Evolutionary conservation across 35 echinoderm and acorn worm genomes (phyloP), one percentile per base, ranked within the genome.

Genomic region (Heliocidaris erythrogramma): DNA sequence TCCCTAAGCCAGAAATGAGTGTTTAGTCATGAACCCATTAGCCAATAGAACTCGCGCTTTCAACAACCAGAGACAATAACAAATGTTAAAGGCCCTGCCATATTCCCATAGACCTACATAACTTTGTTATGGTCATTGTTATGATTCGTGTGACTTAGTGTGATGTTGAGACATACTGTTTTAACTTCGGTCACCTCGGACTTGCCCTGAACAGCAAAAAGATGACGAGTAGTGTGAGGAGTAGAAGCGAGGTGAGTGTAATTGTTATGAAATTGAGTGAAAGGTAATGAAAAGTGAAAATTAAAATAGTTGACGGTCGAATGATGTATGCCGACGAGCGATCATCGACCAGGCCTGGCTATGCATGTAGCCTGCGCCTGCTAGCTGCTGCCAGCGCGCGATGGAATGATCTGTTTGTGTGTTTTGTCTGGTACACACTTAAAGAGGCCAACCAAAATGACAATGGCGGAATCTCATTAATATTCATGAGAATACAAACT

Each of bases 221-320:
- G 31, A 95, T 95, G 94, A 95, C 86, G 53, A 95, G 90, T 48
- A 95, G 94, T 65, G 42, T 95, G 35, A 90, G 94, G 85, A 95
- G 94, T 95, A 88, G 94, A 61, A 95, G 94, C 60, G 94, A 95
- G 94, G 94, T 95, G 49, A 95, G 94, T 61, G 27, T 95, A 17
- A 29, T 49, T 27, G 27, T 78, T n/a, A 78, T 21, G 3, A 27
- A 17, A 78, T 78, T 21, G 21, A 78, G 27, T 78, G 65, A 78
- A 21, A 78, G 65, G 21, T 18, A 18, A 78, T 7, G 14, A n/a
- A 78, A 78, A 78, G 52, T 78, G 4, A 24, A 78, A 78, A 78
- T 78, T 78, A 4, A 78, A 78, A 78, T 21, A 78, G 65, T 27
- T 78, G 27, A n/a, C 27, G 18, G 65, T 27, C 27, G 27, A 78